Base-by-base conservation (phyloP, 2,113 vertebrate genomes). In the Oreochromis tanganicae region DNA sequence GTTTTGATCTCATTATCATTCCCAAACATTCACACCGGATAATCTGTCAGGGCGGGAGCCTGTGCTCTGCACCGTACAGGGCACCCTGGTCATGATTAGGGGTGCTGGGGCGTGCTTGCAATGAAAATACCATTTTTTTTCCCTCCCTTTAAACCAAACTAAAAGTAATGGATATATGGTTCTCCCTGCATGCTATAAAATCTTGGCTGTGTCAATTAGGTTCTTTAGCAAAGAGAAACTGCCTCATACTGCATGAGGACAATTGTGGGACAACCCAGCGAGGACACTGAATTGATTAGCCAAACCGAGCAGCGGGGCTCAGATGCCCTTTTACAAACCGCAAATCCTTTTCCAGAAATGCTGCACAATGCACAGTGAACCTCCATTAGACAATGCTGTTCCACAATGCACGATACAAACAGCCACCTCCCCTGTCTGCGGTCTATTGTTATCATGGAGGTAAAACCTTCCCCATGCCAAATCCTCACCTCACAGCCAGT, bases 1-100 rank as follows among this genome's bases (percentile, higher is more conserved):
- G 91, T 96, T 95, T 96, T 95, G 93, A 96, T 96, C 95, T 96
- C 93, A 96, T 96, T 96, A 96, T 96, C 95, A 95, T 96, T 96
- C 93, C 89, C 93, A 95, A 96, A 96, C 95, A 96, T 95, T 94
- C 96, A 89, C 94, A 92, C 87, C 54, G 88, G 92, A 96, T 96
- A 94, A 96, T 95, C 93, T 96, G 93, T 93, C 89, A 87, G 94
- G 92, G 87, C 85, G 82, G 93, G 91, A 88, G 86, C 87, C 90
- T 81, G 86, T 91, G 89, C 84, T 93, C 87, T 82, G 88, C 94
- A 91, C 84, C 83, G 54, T 87, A 88, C 91, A 90, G 94, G 91
- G 89, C 92, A 89, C 86, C 91, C 88, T 84, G 82, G 89, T 94
- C 91, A 89, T 92, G 91, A 95, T 93, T 89, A 92, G 88, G 87